Conservation (phyloP, 2,113 vertebrate species). For the Semnopithecus entellus region DNA sequence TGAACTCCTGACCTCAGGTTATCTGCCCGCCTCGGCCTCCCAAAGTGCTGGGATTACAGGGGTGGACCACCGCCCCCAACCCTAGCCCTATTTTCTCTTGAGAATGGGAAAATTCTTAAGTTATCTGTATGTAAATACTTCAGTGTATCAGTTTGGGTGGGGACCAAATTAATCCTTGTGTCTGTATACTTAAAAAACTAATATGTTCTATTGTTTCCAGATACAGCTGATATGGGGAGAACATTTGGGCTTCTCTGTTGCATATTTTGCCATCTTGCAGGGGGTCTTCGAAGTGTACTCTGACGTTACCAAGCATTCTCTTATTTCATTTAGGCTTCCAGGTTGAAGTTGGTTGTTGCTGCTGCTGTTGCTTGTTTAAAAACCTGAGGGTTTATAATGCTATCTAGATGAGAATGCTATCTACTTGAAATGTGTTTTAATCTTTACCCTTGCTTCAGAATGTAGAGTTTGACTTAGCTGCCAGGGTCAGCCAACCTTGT, state of each 20-base stretch:
- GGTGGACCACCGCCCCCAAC: not conserved
- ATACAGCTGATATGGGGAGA: not conserved
- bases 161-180: not conserved
- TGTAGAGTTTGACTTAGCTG: not conserved
- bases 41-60: too few species aligned
- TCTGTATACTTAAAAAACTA: not conserved
- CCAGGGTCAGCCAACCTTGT: not conserved
- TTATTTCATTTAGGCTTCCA: not conserved
- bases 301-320: not conserved
- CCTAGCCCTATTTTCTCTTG: not conserved
- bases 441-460: not conserved
- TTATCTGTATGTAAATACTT: not conserved
- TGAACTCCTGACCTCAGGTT: too few species aligned
- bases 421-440: not conserved
- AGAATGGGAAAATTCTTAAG: not conserved
- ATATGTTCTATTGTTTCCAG: not conserved
- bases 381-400: not conserved
- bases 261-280: not conserved
- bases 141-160: not conserved
- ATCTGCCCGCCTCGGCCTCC: too few species aligned
- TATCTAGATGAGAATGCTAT: not conserved
- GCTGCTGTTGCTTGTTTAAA: not conserved
- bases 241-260: not conserved
- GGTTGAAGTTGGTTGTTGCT: not conserved
- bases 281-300: not conserved